phyloP scores from a whole-genome alignment of 2,888 invertebrate species.

The Zonitis immaculata region DNA sequence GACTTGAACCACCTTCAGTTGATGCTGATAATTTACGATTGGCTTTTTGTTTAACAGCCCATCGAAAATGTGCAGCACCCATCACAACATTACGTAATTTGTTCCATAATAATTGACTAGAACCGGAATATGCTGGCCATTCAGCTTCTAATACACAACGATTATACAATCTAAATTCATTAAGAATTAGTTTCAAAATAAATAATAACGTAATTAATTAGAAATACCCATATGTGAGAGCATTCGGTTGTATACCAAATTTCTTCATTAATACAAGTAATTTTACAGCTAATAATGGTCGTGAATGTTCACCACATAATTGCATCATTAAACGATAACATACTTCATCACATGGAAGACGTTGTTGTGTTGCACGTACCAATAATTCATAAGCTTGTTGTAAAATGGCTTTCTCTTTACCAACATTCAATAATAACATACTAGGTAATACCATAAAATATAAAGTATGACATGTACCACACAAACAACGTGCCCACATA shows the following conservation, averaged over 20 bases:
- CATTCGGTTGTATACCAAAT: slow-evolving; percentile 92
- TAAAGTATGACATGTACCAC: slow-evolving; percentile 85
- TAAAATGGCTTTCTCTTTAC: slow-evolving; percentile 71
- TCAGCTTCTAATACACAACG: slow-evolving; percentile 87
- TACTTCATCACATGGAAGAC: slow-evolving; percentile 90
- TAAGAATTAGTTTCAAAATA: neutral
- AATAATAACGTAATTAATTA: neutral
- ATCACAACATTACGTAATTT: slow-evolving; percentile 88
- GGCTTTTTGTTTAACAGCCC: slow-evolving; percentile 64
- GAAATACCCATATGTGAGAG: slow-evolving; percentile 87
- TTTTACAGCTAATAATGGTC: slow-evolving; percentile 92
- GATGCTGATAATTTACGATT: slow-evolving; percentile 51
- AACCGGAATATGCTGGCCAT: slow-evolving; percentile 72
- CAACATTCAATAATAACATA: slow-evolving; percentile 64
- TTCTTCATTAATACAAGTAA: slow-evolving; percentile 87
- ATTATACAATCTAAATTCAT: slow-evolving; percentile 55
- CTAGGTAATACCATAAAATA: slow-evolving; percentile 97
- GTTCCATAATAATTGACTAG: slow-evolving; percentile 87
- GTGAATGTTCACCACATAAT: slow-evolving; percentile 89
- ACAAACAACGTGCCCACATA: slow-evolving; percentile 87
- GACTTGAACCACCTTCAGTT: slow-evolving; percentile 47
- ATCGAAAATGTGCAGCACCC: slow-evolving; percentile 84
- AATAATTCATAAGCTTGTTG: slow-evolving; percentile 82
- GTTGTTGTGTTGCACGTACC: slow-evolving; percentile 78
- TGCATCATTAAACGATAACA: slow-evolving; percentile 99